Conservation (phyloP, 2,113 vertebrate species). For the Sebastes fasciatus region DNA sequence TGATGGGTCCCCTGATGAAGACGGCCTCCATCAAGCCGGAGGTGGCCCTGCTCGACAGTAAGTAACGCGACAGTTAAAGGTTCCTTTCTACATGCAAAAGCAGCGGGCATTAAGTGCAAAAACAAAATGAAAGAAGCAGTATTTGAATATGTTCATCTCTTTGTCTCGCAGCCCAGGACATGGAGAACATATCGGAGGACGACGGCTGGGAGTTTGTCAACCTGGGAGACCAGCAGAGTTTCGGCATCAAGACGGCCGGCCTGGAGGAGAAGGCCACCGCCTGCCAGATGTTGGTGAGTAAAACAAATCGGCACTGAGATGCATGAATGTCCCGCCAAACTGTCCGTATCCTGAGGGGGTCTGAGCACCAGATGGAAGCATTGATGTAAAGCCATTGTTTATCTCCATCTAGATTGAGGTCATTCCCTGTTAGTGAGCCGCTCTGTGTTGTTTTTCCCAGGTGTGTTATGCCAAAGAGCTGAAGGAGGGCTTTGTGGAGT, state of each 20-base stretch:
- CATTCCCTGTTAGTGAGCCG: neutral
- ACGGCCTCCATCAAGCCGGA: slow-evolving; percentile 99
- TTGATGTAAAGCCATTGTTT: neutral
- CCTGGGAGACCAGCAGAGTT: slow-evolving; percentile 98
- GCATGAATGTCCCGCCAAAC: neutral
- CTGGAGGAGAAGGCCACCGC: slow-evolving; percentile 99
- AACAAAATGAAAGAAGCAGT: neutral
- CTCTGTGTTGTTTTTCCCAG: slow-evolving; percentile 70
- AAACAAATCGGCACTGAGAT: neutral
- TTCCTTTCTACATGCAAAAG: too few relatives aligned
- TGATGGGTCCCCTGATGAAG: slow-evolving; percentile 99
- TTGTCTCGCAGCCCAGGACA: slow-evolving; percentile 91
- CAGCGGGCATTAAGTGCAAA: too few relatives aligned
- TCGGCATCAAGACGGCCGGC: slow-evolving; percentile 98
- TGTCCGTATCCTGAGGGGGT: neutral
- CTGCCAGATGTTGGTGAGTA: slow-evolving; percentile 97
- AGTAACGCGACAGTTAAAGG: slow-evolving; percentile 55
- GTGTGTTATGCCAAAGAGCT: slow-evolving; percentile 99
- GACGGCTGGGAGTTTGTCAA: slow-evolving; percentile 99
- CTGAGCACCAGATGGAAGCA: neutral
- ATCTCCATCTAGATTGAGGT: neutral
- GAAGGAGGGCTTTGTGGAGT: slow-evolving; percentile 98
- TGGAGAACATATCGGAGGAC: slow-evolving; percentile 99
- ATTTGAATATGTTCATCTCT: neutral
- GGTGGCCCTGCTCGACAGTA: slow-evolving; percentile 98